Base-by-base conservation (phyloP, 2,888 invertebrate genomes). In the Tetanocera ferruginea region DNA sequence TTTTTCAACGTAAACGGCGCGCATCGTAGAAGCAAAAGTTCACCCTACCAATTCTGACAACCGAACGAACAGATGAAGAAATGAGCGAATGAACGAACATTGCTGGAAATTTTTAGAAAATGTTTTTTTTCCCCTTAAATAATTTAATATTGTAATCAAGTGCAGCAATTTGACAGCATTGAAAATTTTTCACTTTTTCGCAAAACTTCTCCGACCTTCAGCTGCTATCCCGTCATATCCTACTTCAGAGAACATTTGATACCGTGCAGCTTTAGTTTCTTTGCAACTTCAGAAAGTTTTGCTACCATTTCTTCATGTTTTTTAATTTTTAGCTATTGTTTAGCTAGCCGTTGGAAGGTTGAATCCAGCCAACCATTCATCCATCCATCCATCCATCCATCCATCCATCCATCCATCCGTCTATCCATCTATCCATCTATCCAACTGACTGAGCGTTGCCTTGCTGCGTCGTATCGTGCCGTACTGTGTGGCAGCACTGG, bases 141-240 rank as follows among this genome's bases (percentile, higher is more conserved):
- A 60, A 73, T 73, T 73, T 73, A 62, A 62, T 73, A 62, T 64
- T 64, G 74, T 74, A 66, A 74, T 74, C 74, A 52, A 74, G 74
- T 34, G 74, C 34, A 64, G 49, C 74, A 64, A 64, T 66, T 74
- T 74, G 64, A 64, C 28, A 23, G 51, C 64, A 49, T 28, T 64
- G 51, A 51, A 49, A 49, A 51, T 28, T 51, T 51, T 51, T 66
- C 64, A 60, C 11, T 57, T 52, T 34, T 55, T 23, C 23, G 4
- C 57, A 25, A 5, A n/a, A 0, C 28, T n/a, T 19, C 55, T 1
- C 55, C 71, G 5, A 5, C 23, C 55, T n/a, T n/a, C n/a, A n/a
- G 28, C 25, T 6, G 6, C 52, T 14, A 9, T 57, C 25, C 34
- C n/a, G 5, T 31, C 5, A 0, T 31, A 0, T 31, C 11, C 5